A percentile compares a stretch with the other conserved stretches of the same genome.
Conservation (phyloP, 2,888 invertebrate genomes). For the Cheilosia soror region DNA sequence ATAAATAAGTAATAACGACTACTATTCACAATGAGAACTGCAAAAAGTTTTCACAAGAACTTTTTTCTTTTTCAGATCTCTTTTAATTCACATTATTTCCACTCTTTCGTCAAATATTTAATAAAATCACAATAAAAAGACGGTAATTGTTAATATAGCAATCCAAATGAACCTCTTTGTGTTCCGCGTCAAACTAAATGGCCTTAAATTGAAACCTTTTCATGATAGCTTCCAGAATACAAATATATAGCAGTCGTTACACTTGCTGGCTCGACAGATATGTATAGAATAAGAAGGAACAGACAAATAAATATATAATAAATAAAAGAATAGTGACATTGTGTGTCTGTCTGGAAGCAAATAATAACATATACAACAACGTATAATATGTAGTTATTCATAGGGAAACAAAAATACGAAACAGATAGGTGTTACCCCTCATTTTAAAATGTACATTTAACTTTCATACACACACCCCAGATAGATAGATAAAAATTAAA, state of each 20-base stretch:
- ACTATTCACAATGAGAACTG: neutral
- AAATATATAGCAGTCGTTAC: neutral
- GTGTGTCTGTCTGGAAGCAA: conserved; percentile 53
- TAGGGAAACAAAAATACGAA: neutral
- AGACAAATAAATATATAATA: conserved; percentile 36
- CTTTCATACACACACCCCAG: neutral
- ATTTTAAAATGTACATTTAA: neutral
- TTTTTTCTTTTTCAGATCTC: neutral
- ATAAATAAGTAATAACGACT: too few relatives aligned
- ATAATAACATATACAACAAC: neutral
- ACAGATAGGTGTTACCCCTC: neutral
- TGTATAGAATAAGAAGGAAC: conserved; percentile 12
- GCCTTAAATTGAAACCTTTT: conserved; percentile 57
- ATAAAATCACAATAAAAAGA: neutral
- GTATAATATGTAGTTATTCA: neutral
- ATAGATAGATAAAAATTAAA: conserved; percentile 37
- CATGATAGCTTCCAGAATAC: conserved; percentile 41
- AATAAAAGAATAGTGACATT: conserved; percentile 63
- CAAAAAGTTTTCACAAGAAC: neutral
- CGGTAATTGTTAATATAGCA: neutral
- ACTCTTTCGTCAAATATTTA: conserved; percentile 5
- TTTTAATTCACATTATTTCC: conserved; percentile 7
- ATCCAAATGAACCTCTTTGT: conserved; percentile 56
- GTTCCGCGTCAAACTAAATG: conserved; percentile 72
- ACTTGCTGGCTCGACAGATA: conserved; percentile 5